These are phyloP conservation scores for Oxyura jamaicensis DNA, from an alignment of 2,113 vertebrate species.

Conservation along the genomic window DNA sequence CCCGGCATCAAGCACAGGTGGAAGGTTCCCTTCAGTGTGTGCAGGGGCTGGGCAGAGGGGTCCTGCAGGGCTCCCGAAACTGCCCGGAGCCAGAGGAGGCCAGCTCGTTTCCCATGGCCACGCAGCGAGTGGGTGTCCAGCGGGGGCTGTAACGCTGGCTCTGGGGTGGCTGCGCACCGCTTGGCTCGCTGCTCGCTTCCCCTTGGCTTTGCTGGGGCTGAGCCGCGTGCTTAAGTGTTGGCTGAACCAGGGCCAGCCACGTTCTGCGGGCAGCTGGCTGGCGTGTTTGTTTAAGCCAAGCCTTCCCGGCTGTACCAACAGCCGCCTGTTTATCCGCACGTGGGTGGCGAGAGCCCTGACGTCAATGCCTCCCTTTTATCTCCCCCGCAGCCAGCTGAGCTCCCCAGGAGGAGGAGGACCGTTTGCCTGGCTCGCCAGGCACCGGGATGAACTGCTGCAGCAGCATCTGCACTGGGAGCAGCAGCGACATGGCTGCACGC, in stretches of 20 bases:
- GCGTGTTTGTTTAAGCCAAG: not conserved
- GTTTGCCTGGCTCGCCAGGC: not conserved
- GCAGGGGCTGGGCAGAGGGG: no score
- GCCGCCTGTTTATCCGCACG: fast-evolving
- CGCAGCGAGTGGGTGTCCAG: not conserved
- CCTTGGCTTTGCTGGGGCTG: not conserved
- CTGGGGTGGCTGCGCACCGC: fast-evolving
- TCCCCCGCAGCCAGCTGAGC: not conserved
- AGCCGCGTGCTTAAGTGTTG: not conserved
- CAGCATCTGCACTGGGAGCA: not conserved
- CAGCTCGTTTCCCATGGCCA: fast-evolving
- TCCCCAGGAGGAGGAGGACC: not conserved
- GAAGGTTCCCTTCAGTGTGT: not conserved
- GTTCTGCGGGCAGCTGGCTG: not conserved
- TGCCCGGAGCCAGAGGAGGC: fast-evolving
- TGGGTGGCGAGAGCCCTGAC: not conserved
- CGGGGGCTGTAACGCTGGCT: not conserved
- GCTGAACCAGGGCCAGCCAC: not conserved
- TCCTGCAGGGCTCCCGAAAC: not conserved
- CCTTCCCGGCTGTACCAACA: not conserved
- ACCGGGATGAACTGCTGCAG: fast-evolving
- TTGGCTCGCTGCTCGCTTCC: fast-evolving
- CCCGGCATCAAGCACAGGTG: not conserved
- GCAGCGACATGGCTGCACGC: no score
- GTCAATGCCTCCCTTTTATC: not conserved